These are phyloP conservation scores for Rhopalosiphum nymphaeae DNA, from an alignment of 2,888 invertebrate genomes.

Conservation along the genomic window DNA sequence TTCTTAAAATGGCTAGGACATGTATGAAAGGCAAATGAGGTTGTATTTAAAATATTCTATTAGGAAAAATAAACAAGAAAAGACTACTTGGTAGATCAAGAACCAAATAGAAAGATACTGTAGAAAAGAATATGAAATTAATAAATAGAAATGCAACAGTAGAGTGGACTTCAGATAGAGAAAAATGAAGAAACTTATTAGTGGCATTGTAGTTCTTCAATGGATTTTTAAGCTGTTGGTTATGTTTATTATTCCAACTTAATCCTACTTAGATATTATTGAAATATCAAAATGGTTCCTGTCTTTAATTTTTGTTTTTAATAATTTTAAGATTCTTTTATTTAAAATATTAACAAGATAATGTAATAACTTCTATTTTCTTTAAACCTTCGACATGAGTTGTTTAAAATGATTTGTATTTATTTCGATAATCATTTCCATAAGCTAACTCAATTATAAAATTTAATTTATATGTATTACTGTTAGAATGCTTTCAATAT, in stretches of 20 bases:
- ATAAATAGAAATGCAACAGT: too few species aligned
- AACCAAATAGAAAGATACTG: too few species aligned
- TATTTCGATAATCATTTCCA: neutral
- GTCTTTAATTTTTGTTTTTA: slow-evolving; percentile 46
- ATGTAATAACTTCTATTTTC: neutral
- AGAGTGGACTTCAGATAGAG: too few species aligned
- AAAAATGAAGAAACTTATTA: too few species aligned
- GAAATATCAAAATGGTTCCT: slow-evolving; percentile 46
- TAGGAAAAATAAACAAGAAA: too few species aligned
- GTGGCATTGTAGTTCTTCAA: too few species aligned
- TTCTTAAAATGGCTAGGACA: too few species aligned
- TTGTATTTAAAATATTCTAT: too few species aligned
- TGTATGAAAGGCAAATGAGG: too few species aligned
- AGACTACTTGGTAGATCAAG: too few species aligned
- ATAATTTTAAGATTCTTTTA: slow-evolving; percentile 23
- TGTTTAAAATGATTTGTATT: slow-evolving; percentile 17
- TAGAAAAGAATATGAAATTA: too few species aligned
- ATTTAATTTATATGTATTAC: neutral
- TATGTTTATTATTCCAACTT: neutral
- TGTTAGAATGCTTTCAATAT: neutral
- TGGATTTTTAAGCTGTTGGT: too few species aligned
- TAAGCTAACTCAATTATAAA: slow-evolving; percentile 5
- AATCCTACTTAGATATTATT: slow-evolving; percentile 50
- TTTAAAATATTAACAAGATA: slow-evolving; percentile 2
- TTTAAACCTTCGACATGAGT: neutral